Evolutionary conservation across 2,113 vertebrate species (phyloP).

Genomic region (Kryptolebias marmoratus): DNA sequence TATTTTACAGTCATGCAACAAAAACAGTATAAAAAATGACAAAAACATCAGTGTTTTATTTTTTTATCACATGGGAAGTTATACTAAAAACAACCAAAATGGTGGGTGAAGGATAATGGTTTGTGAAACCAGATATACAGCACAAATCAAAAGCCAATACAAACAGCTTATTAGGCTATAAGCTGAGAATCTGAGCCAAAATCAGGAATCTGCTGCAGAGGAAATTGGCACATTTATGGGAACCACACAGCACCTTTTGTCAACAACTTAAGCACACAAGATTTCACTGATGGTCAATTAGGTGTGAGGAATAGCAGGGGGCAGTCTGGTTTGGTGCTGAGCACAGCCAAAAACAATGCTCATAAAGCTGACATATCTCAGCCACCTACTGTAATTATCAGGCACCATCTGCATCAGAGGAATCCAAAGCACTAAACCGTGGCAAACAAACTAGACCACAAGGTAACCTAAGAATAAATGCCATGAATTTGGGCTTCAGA

Average conservation of each 20-base stretch:
- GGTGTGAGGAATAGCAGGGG: slow-evolving; percentile 40
- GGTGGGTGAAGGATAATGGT: slow-evolving; percentile 4
- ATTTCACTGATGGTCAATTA: slow-evolving; percentile 59
- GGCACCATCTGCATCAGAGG: slow-evolving; percentile 65
- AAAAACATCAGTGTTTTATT: slow-evolving; percentile 2
- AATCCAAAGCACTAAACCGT: slow-evolving; percentile 33
- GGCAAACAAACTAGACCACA: slow-evolving; percentile 27
- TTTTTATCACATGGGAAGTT: slow-evolving; percentile 6
- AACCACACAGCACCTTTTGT: slow-evolving; percentile 44
- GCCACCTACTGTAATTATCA: slow-evolving; percentile 60
- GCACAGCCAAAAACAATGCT: slow-evolving; percentile 43
- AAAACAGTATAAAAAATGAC: not conserved
- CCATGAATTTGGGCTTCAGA: not conserved
- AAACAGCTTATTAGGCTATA: slow-evolving; percentile 33
- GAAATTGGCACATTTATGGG: slow-evolving; percentile 38
- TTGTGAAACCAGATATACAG: slow-evolving; percentile 20
- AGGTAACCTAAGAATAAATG: slow-evolving; percentile 18
- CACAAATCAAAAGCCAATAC: slow-evolving; percentile 40
- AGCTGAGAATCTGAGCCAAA: slow-evolving; percentile 19
- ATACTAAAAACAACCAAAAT: slow-evolving; percentile 21
- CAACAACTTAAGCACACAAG: slow-evolving; percentile 42
- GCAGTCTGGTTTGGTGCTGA: slow-evolving; percentile 31
- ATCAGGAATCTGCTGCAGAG: slow-evolving; percentile 27
- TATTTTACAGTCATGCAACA: not conserved
- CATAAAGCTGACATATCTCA: slow-evolving; percentile 62